phyloP scores from a whole-genome alignment of 2,113 vertebrate species.

The Aepyceros melampus region DNA sequence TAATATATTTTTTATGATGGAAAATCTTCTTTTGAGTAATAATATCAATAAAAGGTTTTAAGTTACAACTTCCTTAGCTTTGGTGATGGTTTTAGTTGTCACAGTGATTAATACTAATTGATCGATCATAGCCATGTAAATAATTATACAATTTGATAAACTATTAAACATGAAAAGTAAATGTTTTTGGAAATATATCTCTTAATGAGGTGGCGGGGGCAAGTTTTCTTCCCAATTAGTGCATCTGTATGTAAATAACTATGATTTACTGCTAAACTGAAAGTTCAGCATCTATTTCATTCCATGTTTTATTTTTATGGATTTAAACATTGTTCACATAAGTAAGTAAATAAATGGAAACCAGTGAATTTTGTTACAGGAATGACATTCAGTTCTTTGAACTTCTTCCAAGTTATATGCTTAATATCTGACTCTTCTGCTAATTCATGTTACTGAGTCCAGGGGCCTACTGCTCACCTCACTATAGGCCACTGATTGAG shows the following conservation, averaged over 20 bases:
- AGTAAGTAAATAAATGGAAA: not conserved
- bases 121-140: not conserved
- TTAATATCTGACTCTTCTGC: not conserved
- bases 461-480: not conserved
- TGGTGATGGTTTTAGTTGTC: not conserved
- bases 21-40: not conserved
- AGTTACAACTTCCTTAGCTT: not conserved
- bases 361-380: not conserved
- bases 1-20: not conserved
- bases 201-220: not conserved
- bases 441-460: not conserved
- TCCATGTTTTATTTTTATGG: not conserved
- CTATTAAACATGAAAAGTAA: not conserved
- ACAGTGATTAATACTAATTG: not conserved
- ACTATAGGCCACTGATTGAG: not conserved
- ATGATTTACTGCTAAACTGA: not conserved
- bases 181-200: not conserved
- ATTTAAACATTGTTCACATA: not conserved
- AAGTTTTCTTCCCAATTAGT: not conserved
- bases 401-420: constrained; percentile 15
- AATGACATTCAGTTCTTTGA: constrained; percentile 16
- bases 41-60: not conserved
- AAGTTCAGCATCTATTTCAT: not conserved
- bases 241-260: not conserved
- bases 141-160: constrained; percentile 2